A percentile compares a stretch with the other conserved stretches of the same genome.
Conservation (phyloP, 1,140 invertebrate species). For the Ceratina calcarata region DNA sequence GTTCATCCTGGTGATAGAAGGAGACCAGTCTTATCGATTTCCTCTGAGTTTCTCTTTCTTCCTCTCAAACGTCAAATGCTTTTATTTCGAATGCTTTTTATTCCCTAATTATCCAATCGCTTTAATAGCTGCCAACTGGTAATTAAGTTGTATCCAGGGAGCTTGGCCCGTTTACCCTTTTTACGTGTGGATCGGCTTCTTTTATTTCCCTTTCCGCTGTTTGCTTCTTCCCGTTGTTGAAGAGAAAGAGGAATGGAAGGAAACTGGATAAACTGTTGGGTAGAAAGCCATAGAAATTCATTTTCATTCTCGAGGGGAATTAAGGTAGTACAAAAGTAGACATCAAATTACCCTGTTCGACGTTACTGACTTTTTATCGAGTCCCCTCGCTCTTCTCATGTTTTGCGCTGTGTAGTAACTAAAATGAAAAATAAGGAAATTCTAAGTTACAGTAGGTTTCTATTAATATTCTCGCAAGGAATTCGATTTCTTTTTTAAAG, state of each 20-base stretch:
- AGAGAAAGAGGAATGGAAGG: constrained; percentile 4
- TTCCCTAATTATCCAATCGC: constrained; percentile 43
- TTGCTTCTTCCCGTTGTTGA: too few species aligned
- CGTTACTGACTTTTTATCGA: constrained; percentile 25
- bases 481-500: too few species aligned
- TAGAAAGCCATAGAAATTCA: constrained; percentile 30
- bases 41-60: constrained; percentile 9
- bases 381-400: not conserved
- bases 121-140: constrained; percentile 52
- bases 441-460: too few species aligned
- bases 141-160: constrained; percentile 48
- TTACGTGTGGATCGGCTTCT: not conserved
- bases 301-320: constrained; percentile 53
- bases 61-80: not conserved
- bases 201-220: too few species aligned
- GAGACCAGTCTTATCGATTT: constrained; percentile 49
- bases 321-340: constrained; percentile 17
- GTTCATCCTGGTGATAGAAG: not conserved
- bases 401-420: constrained; percentile 14
- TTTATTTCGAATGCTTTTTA: constrained; percentile 47
- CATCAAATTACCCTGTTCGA: constrained; percentile 19
- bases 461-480: too few species aligned
- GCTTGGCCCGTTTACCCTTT: not conserved
- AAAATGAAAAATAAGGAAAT: too few species aligned
- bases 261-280: constrained; percentile 20